Conservation (phyloP, 2,888 invertebrate genomes). For the Halictus quadricinctus region DNA sequence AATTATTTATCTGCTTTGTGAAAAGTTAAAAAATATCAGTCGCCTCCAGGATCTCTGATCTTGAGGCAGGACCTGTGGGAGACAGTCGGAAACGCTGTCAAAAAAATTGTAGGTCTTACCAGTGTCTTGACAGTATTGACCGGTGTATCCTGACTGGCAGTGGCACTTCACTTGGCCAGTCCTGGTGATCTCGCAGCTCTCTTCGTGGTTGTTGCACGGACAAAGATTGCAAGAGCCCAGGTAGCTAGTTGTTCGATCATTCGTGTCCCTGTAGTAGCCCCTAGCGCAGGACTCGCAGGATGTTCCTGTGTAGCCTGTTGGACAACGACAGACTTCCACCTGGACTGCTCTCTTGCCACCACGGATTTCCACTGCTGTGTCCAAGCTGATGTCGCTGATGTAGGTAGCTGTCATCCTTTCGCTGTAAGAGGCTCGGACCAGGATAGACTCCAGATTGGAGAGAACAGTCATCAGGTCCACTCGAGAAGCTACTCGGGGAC, state of each 20-base stretch:
- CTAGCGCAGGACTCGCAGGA: constrained; percentile 91
- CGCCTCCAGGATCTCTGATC: background rate
- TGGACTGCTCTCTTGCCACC: constrained; percentile 87
- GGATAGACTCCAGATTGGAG: constrained; percentile 91
- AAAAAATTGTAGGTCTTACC: constrained; percentile 81
- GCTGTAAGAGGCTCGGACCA: constrained; percentile 91
- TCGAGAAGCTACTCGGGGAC: constrained; percentile 87
- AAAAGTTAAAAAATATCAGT: too few relatives aligned
- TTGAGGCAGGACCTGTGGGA: background rate
- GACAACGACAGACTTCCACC: constrained; percentile 95
- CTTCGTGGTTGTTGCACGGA: constrained; percentile 90
- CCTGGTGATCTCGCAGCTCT: constrained; percentile 86
- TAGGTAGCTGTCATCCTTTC: constrained; percentile 86
- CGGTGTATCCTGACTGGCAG: constrained; percentile 88
- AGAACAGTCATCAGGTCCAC: constrained; percentile 93
- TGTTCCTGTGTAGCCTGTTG: constrained; percentile 90
- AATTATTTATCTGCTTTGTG: background rate
- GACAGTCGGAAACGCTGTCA: background rate
- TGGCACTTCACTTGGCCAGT: constrained; percentile 85
- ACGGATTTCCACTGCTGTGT: constrained; percentile 89
- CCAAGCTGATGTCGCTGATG: constrained; percentile 93
- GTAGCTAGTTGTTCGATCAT: constrained; percentile 83
- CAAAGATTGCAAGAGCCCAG: constrained; percentile 87
- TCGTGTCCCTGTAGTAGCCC: constrained; percentile 88
- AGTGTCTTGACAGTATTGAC: constrained; percentile 86